Conservation (phyloP, 2,797 vertebrate species). For the Galago senegalensis region DNA sequence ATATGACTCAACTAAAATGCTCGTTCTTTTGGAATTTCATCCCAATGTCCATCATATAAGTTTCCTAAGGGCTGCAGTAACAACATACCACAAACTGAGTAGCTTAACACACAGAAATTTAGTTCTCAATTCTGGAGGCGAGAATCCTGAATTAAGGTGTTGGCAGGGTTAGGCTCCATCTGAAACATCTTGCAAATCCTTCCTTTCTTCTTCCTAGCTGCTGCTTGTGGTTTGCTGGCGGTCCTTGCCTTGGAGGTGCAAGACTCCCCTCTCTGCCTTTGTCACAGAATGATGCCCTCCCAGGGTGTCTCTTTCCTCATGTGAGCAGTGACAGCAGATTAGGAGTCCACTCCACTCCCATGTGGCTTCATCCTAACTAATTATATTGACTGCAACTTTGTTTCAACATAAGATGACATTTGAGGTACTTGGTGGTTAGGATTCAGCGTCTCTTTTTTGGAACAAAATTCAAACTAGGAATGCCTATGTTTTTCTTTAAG, state of each 20-base stretch:
- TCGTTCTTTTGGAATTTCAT: not conserved
- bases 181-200: not conserved
- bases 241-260: not conserved
- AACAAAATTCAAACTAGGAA: not conserved
- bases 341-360: not conserved
- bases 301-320: not conserved
- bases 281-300: not conserved
- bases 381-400: not conserved
- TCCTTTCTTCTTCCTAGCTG: not conserved
- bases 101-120: not conserved
- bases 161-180: not conserved
- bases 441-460: not conserved
- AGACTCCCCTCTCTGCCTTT: not conserved
- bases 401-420: not conserved
- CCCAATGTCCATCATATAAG: not conserved
- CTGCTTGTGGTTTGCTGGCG: not conserved
- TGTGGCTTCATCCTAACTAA: not conserved
- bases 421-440: not conserved
- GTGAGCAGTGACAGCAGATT: not conserved
- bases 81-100: not conserved
- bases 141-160: not conserved
- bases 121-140: not conserved
- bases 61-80: not conserved
- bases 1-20: not conserved
- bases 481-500: not conserved